Conservation (phyloP, 2,797 vertebrate genomes). For the Malacoraja senta region DNA sequence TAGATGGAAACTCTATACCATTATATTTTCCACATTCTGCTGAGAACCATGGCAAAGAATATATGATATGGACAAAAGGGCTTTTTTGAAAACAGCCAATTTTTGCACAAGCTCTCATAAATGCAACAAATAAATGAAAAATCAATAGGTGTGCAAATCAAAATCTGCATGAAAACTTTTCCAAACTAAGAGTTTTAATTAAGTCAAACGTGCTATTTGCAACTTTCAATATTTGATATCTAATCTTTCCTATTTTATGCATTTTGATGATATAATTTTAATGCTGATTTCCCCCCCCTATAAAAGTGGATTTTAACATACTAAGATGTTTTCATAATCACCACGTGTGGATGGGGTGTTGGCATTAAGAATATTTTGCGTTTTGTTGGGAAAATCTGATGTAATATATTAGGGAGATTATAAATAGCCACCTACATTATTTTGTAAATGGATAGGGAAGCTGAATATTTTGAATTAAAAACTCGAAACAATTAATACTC, state of each 20-base stretch:
- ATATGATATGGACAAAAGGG: neutral
- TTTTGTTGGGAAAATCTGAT: neutral
- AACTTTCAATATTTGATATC: neutral
- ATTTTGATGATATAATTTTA: neutral
- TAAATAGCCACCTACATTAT: no score
- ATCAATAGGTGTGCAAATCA: no score
- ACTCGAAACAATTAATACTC: neutral
- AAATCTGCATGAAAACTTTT: no score
- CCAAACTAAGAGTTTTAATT: neutral
- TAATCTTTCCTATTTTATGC: neutral
- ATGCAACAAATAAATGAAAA: no score
- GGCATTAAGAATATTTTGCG: neutral
- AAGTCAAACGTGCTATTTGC: neutral
- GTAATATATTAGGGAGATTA: neutral
- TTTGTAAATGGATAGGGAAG: neutral
- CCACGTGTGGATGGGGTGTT: neutral
- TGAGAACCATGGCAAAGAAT: neutral
- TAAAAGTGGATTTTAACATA: neutral
- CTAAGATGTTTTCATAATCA: neutral
- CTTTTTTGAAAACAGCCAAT: neutral
- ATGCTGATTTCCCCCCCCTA: neutral
- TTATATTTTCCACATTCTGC: no score
- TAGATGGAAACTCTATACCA: no score
- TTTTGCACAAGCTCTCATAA: neutral
- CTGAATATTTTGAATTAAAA: no score